phyloP scores from a whole-genome alignment of 2,113 vertebrate species.

The Ciconia boyciana region DNA sequence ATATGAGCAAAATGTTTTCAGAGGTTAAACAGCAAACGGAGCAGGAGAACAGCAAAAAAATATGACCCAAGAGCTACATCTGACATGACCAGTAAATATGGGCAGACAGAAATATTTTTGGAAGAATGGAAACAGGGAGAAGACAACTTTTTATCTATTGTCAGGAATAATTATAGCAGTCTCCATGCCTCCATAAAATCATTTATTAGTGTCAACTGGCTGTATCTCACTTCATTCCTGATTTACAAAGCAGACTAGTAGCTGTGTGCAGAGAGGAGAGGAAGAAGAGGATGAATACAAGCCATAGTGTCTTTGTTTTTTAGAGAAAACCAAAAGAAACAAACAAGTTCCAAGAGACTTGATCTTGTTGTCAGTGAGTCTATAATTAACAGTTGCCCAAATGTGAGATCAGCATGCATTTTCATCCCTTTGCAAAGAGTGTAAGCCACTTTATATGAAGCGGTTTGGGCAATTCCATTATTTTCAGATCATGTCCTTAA shows the following conservation, averaged over 20 bases:
- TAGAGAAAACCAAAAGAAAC: background rate
- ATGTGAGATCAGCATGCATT: background rate
- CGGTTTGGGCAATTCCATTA: background rate
- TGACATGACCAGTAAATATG: background rate
- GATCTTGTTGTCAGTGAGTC: background rate
- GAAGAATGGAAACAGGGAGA: background rate
- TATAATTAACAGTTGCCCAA: conserved; percentile 22
- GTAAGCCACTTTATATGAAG: background rate
- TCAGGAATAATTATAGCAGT: background rate
- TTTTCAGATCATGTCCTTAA: conserved; percentile 28
- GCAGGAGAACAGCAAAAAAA: background rate
- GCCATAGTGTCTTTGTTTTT: background rate
- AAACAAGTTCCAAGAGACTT: background rate
- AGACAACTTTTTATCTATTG: background rate
- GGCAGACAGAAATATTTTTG: background rate
- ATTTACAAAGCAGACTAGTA: background rate
- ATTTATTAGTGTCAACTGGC: background rate
- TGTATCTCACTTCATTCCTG: background rate
- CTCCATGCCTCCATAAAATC: background rate
- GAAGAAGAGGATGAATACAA: background rate
- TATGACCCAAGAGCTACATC: background rate
- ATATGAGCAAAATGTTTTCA: background rate
- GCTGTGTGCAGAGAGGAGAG: background rate
- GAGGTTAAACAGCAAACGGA: background rate
- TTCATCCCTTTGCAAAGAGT: background rate